phyloP scores from a whole-genome alignment of 2,888 invertebrate species.

The Philereme vetulata region DNA sequence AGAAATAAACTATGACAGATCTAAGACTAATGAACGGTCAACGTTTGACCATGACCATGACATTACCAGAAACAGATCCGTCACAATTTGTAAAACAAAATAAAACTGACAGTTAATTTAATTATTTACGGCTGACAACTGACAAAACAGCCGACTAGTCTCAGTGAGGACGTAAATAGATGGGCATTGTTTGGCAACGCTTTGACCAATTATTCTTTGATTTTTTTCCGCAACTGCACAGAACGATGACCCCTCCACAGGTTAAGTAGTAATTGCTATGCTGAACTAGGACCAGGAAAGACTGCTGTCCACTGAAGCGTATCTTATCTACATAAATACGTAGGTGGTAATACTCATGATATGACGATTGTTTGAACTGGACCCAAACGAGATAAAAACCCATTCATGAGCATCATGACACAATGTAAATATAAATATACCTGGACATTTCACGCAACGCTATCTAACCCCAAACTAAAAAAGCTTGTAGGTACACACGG shows the following conservation, averaged over 20 bases:
- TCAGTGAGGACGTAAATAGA: conserved; percentile 32
- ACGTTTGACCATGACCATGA: conserved; percentile 26
- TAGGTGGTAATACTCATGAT: too few species aligned
- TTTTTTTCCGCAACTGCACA: conserved; percentile 40
- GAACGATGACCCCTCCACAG: conserved; percentile 48
- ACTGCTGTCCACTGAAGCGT: conserved; percentile 3
- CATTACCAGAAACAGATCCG: conserved; percentile 8
- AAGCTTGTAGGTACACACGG: too few species aligned
- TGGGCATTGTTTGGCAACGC: conserved; percentile 34
- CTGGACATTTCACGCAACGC: too few species aligned
- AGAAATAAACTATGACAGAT: not conserved
- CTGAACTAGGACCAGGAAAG: conserved; percentile 14
- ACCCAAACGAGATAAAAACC: too few species aligned
- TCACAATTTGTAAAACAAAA: conserved; percentile 5
- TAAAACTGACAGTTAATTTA: conserved; percentile 19
- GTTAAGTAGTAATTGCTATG: conserved; percentile 25
- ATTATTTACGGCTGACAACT: conserved; percentile 20
- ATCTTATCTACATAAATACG: too few species aligned
- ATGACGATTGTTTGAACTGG: too few species aligned
- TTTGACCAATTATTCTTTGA: conserved; percentile 41
- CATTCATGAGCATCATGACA: too few species aligned
- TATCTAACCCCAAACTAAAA: too few species aligned
- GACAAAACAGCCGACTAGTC: conserved; percentile 21
- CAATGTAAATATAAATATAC: too few species aligned
- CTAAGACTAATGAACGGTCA: conserved; percentile 19